Evolutionary conservation across 2,113 vertebrate species (phyloP), one percentile per base, ranked within the genome.

Genomic region (Micronycteris hirsuta): DNA sequence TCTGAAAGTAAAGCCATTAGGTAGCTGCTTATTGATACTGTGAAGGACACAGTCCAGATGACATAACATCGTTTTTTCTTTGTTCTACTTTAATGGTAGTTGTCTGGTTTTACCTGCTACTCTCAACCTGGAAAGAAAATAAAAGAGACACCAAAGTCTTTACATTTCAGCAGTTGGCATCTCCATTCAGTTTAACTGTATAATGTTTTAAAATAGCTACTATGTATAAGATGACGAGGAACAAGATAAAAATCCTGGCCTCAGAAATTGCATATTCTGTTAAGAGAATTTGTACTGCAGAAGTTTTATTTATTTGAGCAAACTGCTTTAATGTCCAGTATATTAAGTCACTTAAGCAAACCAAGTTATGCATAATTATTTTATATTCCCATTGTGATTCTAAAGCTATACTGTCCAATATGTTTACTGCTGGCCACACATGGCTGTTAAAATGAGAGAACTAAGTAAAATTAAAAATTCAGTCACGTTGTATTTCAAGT

Each of bases 261-360:
- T 84, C 41, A 47, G 68, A 90, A 80, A 85, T 43, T 47, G 4
- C 7, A 36, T 78, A 43, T 65, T 76, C 45, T 89, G 1, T 93
- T 95, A 82, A 92, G 47, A 96, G 89, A 89, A 68, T 73, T 94
- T 94, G 91, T 41, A 93, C 19, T 61, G 87, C 52, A 16, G 54
- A 88, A 86, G 70, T 63, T 86, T 91, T 49, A 71, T 49, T 96
- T 77, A 54, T 88, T 96, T 91, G 36, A 77, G 7, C 45, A 81
- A 83, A 12, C n/a, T 92, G 38, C 13, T 91, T 91, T 45, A 71
- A 70, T 43, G 6, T 71, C 96, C 47, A 93, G 11, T 67, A n/a
- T 95, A 28, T 90, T 93, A 63, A 78, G 43, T 14, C 80, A 33
- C 38, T 13, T 73, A 91, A 91, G 28, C 70, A 95, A 92, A 92